Evolutionary conservation across 37 sponge, comb jelly and placozoan genomes (phyloP).

Genomic region (Dysidea cf. avara): DNA sequence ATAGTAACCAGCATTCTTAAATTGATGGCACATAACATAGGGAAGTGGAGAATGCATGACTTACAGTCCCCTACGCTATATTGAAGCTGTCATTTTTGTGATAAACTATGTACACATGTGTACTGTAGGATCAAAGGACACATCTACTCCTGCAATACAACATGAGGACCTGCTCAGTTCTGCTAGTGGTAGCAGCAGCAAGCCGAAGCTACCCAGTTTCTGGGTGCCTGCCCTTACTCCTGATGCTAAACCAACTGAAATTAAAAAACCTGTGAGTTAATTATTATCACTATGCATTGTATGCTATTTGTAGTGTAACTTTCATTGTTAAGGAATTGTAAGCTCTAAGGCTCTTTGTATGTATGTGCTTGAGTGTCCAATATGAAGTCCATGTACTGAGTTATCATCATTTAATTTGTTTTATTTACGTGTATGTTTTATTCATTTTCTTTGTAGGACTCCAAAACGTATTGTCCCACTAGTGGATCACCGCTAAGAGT

Average conservation of each 20-base stretch:
- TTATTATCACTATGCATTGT: too few relatives aligned
- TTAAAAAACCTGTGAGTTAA: conserved; percentile 85
- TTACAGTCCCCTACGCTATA: too few relatives aligned
- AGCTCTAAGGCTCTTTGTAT: background rate
- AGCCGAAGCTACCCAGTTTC: conserved; percentile 79
- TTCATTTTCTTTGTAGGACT: conserved; percentile 58
- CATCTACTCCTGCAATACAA: background rate
- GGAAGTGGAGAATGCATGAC: too few relatives aligned
- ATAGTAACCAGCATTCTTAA: too few relatives aligned
- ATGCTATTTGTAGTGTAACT: background rate
- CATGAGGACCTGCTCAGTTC: background rate
- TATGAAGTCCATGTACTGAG: conserved; percentile 15
- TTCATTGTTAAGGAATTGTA: background rate
- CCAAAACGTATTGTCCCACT: conserved; percentile 86
- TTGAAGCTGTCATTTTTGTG: too few relatives aligned
- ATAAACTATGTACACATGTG: background rate
- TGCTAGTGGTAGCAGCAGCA: background rate
- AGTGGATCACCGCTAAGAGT: conserved; percentile 74
- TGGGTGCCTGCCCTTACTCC: conserved; percentile 93
- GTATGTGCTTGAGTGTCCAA: too few relatives aligned
- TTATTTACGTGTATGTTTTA: background rate
- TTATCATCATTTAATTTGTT: background rate
- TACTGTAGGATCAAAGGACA: background rate
- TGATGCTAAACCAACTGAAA: conserved; percentile 58
- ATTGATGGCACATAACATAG: too few relatives aligned